phyloP scores from a whole-genome alignment of 2,888 invertebrate species.

The Sisyra nigra region DNA sequence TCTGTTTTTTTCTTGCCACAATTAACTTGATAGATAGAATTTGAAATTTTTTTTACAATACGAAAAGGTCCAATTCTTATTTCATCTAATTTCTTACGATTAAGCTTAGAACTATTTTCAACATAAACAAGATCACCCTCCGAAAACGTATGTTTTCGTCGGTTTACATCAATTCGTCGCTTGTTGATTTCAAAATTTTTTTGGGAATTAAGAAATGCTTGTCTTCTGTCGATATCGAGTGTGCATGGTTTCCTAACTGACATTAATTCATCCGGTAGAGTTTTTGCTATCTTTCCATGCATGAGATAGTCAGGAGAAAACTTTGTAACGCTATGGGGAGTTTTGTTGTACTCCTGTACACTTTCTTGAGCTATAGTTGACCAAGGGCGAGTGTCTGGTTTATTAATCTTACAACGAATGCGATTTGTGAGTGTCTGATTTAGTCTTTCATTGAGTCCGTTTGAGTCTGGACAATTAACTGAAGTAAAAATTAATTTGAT shows the following conservation, averaged over 20 bases:
- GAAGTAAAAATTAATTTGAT: neutral
- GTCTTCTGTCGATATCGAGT: too few species aligned
- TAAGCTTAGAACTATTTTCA: slow-evolving; percentile 13
- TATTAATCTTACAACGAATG: slow-evolving; percentile 2
- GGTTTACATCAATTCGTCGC: slow-evolving; percentile 9
- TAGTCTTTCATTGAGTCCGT: neutral
- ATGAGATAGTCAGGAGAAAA: too few species aligned
- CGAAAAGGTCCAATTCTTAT: slow-evolving; percentile 12
- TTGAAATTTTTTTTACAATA: slow-evolving; percentile 10
- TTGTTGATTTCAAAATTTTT: slow-evolving; percentile 9
- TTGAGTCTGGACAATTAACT: neutral
- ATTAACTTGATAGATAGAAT: slow-evolving; percentile 7
- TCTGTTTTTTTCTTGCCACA: neutral
- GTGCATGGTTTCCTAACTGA: too few species aligned
- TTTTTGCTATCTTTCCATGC: too few species aligned
- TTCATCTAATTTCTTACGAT: slow-evolving; percentile 13
- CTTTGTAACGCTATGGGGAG: too few species aligned
- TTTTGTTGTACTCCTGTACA: too few species aligned
- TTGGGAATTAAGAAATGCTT: too few species aligned
- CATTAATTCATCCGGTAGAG: too few species aligned
- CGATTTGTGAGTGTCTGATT: neutral
- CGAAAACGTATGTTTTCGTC: slow-evolving; percentile 12
- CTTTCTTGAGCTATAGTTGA: too few species aligned
- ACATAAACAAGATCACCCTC: slow-evolving; percentile 15
- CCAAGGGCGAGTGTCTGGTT: too few species aligned